Base-by-base conservation (phyloP, 2,888 invertebrate genomes). In the Hirtodrosophila cameraria region DNA sequence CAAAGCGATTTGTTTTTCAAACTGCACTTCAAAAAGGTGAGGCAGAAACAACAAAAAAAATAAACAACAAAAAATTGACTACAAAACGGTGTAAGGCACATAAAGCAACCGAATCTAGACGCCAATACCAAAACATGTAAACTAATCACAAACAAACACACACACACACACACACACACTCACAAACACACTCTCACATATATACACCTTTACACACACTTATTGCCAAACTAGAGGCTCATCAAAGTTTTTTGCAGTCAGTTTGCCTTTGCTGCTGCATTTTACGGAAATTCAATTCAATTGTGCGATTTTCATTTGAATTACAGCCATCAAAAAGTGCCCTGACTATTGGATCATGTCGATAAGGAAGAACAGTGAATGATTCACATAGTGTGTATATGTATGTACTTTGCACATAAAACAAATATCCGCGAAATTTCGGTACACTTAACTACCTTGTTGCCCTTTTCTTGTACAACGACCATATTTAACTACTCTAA, bases 291-390 rank as follows among this genome's bases (percentile, higher is more conserved):
- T 83, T 71, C 81, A 84, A 84, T 82, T 86, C 55, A 80, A 77
- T 82, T 86, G 72, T 72, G 75, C 64, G 81, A 76, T 77, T 80
- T 77, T 61, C 75, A 75, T 84, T 86, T 77, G 75, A 84, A 81
- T 82, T 70, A 77, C 84, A 63, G 60, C 53, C 50, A 67, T 75
- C 64, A 68, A 74, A 64, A 63, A 42, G 18, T 28, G 48, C 53
- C 30, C 33, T 25, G 20, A 35, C 33, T 59, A 28, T 11, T 38
- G 39, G 36, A 30, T 38, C 23, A 16, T 43, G 43, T 28, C 42
- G 36, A 42, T 58, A 18, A 25, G 27, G 11, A 23, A 9, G 13
- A 28, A 11, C 3, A 2, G 1, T 7, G 27, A 27, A 9, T 9
- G 2, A 8, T 15, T n/a, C n/a, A n/a, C n/a, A 2, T 23, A 31